phyloP scores from a whole-genome alignment of 2,888 invertebrate genomes.

The Drosophila prostipennis region DNA sequence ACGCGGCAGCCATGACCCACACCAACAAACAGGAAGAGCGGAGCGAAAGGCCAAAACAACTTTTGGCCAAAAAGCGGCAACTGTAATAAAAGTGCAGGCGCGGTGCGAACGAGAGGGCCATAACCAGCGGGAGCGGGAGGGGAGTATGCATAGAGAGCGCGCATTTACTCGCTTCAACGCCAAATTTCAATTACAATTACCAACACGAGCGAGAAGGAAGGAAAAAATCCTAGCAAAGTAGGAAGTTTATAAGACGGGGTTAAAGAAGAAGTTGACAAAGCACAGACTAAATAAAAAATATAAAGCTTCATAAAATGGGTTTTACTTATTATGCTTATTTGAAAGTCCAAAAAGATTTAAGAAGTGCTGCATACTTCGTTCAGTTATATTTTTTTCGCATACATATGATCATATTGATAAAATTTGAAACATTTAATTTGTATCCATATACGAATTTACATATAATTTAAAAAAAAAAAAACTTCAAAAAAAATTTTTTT shows the following conservation, averaged over 20 bases:
- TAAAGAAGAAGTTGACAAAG: not conserved
- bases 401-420: too few species aligned
- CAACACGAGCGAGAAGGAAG: constrained; percentile 42
- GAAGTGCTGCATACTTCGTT: not conserved
- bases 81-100: constrained; percentile 66
- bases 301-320: not conserved
- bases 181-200: constrained; percentile 82
- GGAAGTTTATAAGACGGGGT: constrained; percentile 12
- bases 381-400: too few species aligned
- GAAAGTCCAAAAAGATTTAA: too few species aligned
- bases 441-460: too few species aligned
- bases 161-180: constrained; percentile 79
- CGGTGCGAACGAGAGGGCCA: constrained; percentile 7
- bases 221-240: constrained; percentile 13
- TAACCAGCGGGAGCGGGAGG: constrained; percentile 2
- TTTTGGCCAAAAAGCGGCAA: constrained; percentile 61
- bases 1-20: constrained; percentile 81
- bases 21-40: constrained; percentile 75
- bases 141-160: constrained; percentile 29
- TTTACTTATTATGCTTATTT: too few species aligned
- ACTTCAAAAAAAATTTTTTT: too few species aligned
- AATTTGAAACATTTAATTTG: too few species aligned
- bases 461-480: too few species aligned
- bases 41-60: constrained; percentile 59
- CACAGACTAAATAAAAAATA: not conserved